These are phyloP conservation scores for Sebastes itinus DNA, from an alignment of 2,797 vertebrate genomes.

Conservation along the genomic window DNA sequence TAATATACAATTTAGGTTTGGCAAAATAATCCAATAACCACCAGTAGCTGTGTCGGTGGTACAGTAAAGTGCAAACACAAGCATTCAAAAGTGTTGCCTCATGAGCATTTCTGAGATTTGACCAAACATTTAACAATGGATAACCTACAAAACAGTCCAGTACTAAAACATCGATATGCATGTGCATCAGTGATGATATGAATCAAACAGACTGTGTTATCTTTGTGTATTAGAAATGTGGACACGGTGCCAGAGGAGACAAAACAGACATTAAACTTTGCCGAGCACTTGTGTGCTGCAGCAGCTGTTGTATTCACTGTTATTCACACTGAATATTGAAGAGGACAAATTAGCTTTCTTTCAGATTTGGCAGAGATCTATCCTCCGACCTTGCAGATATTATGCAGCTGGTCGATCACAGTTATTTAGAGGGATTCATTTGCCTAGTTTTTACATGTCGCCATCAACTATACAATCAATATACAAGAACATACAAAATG, in stretches of 20 bases:
- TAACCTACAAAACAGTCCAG: background rate
- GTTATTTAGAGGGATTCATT: background rate
- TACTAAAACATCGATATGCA: background rate
- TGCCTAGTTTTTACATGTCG: background rate
- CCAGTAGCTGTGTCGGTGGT: background rate
- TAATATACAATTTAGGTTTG: background rate
- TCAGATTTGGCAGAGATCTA: background rate
- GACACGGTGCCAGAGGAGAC: background rate
- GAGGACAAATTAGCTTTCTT: constrained; percentile 8
- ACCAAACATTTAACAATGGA: background rate
- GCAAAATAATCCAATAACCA: background rate
- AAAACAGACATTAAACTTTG: constrained; percentile 1
- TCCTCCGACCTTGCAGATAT: background rate
- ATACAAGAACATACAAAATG: background rate
- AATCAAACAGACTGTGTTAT: background rate
- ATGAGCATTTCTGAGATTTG: background rate
- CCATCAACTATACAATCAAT: background rate
- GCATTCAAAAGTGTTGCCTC: background rate
- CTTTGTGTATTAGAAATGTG: background rate
- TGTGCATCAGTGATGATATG: background rate
- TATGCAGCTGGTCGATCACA: background rate
- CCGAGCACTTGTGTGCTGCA: background rate
- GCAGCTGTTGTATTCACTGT: constrained; percentile 17
- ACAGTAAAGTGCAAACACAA: background rate
- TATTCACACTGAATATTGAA: background rate